phyloP scores from a whole-genome alignment of 2,113 vertebrate species.

The Ciconia boyciana region DNA sequence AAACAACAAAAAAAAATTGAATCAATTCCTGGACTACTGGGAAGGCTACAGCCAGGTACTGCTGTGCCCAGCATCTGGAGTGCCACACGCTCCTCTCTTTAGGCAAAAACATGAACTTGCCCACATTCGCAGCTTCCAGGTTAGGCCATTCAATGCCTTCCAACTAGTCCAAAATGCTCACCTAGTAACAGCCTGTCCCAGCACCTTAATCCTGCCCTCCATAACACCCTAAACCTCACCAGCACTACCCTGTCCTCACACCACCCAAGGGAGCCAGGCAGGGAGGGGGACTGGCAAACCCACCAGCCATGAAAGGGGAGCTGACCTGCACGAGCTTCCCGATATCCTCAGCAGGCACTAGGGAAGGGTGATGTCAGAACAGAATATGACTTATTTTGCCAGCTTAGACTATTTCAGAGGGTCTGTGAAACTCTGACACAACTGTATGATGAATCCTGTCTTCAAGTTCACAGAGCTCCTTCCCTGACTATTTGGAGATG shows the following conservation, averaged over 20 bases:
- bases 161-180: neutral
- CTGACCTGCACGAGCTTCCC: accelerated
- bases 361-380: neutral
- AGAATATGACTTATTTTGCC: neutral
- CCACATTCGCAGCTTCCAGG: neutral
- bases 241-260: accelerated
- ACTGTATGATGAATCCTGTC: neutral
- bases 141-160: neutral
- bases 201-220: neutral
- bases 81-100: accelerated
- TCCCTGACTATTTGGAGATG: neutral
- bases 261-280: accelerated
- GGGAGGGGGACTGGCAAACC: neutral
- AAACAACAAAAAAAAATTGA: neutral
- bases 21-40: neutral
- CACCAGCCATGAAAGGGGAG: accelerated
- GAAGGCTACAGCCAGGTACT: neutral
- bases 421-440: neutral
- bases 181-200: neutral
- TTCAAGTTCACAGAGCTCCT: neutral
- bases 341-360: neutral
- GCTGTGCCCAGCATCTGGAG: neutral
- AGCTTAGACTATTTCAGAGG: neutral
- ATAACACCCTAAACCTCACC: neutral
- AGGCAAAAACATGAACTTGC: accelerated